phyloP scores from a whole-genome alignment of 2,797 vertebrate genomes.

The Taenioides sp. region DNA sequence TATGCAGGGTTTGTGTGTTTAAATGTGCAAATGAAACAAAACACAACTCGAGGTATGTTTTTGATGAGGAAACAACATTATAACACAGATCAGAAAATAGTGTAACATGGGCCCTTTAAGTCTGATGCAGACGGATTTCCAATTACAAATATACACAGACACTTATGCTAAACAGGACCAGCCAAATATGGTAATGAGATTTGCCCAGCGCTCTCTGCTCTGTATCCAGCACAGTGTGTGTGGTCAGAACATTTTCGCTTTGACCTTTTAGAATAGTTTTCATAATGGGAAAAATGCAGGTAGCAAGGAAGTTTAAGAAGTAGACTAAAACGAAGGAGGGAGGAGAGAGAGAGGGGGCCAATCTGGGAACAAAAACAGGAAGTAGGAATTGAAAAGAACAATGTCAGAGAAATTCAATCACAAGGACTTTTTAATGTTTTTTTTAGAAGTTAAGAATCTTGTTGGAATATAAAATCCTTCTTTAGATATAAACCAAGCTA shows the following conservation, averaged over 20 bases:
- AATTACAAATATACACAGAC: background rate
- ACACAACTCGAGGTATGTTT: too few species aligned
- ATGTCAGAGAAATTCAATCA: background rate
- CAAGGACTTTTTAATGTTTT: too few species aligned
- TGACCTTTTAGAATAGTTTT: slow-evolving; percentile 1
- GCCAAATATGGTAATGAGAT: background rate
- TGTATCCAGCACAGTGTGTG: background rate
- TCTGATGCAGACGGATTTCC: background rate
- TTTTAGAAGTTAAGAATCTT: too few species aligned
- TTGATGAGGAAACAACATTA: too few species aligned
- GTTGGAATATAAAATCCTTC: too few species aligned
- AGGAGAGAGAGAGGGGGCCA: background rate
- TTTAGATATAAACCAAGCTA: too few species aligned
- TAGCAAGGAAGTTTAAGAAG: background rate
- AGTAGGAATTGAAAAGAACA: background rate
- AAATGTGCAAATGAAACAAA: too few species aligned
- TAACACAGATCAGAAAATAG: too few species aligned
- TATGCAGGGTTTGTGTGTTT: too few species aligned
- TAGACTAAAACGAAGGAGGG: background rate
- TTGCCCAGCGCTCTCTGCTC: background rate
- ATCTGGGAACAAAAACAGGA: background rate
- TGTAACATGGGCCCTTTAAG: too few species aligned
- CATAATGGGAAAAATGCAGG: background rate
- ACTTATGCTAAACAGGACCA: background rate
- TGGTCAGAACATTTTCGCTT: background rate